Evolutionary conservation across 2,888 invertebrate genomes (phyloP), one percentile per base, ranked within the genome.

Genomic region (Lepidocyrtoides sp.): DNA sequence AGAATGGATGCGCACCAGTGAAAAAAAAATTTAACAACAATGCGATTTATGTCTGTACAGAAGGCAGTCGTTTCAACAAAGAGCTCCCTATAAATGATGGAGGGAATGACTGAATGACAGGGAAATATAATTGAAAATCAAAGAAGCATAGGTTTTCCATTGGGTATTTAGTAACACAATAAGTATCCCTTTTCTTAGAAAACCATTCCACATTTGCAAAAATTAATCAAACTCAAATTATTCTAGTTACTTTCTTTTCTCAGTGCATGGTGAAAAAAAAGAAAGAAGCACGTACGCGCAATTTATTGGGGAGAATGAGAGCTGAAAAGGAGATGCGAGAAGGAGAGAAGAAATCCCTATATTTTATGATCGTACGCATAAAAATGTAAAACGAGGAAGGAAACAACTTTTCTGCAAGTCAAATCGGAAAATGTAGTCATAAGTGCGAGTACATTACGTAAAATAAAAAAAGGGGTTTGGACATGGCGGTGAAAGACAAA

Each of bases 101-200:
- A 23, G 5, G 1, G 60, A 2, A 10, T 60, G 60, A 23, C 3
- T 66, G 32, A 66, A 32, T 66, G 66, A 66, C 66, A 66, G 29
- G 1, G n/a, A 69, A 69, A 41, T 69, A 41, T 69, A 69, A 69
- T 69, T 69, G 69, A 69, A 69, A 69, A 69, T 69, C 69, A 69
- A 69, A 69, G 66, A 69, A 66, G 23, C 66, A 32, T 66, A 32
- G 32, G 32, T 66, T 66, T 32, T n/a, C 14, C 32, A 66, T 66
- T 66, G 32, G 14, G 32, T 66, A 32, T 20, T 5, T 57, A 32
- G 3, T 32, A 14, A 32, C 32, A 32, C 14, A 66, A 29, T 57
- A 10, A 66, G 66, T 14, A 14, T 29, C 7, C 17, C 2, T 66
- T 60, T 10, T 66, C 66, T 2, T 12, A n/a, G 66, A 66, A n/a